Conservation (phyloP, 2,113 vertebrate species). For the Kobus ellipsiprymnus region DNA sequence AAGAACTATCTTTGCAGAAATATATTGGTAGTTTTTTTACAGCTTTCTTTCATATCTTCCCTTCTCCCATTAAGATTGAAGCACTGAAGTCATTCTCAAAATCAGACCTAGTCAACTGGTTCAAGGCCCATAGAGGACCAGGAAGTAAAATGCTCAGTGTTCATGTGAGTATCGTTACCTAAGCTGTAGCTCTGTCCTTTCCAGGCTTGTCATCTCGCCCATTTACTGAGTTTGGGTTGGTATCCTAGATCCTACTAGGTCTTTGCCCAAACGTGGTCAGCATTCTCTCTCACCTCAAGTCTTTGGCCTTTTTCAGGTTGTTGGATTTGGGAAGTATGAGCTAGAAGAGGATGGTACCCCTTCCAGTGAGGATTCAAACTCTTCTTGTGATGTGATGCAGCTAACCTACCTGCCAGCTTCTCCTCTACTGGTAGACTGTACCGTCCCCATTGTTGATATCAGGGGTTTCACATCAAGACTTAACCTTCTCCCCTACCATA, state of each 20-base stretch:
- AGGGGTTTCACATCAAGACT: conserved; percentile 90
- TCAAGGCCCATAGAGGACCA: conserved; percentile 83
- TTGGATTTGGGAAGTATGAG: conserved; percentile 91
- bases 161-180: conserved; percentile 83
- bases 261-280: neutral
- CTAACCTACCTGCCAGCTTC: conserved; percentile 87
- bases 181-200: neutral
- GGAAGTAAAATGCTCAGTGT: conserved; percentile 90
- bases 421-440: conserved; percentile 74
- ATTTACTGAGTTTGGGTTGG: neutral
- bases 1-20: neutral
- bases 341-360: conserved; percentile 72
- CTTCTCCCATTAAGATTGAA: conserved; percentile 82
- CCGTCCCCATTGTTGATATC: conserved; percentile 88
- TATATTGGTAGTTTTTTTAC: neutral
- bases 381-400: conserved; percentile 85
- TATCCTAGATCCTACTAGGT: neutral
- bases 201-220: neutral
- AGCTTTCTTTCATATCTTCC: neutral
- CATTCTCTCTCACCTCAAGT: neutral
- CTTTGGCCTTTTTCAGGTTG: conserved; percentile 82
- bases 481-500: conserved; percentile 92
- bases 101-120: conserved; percentile 89
- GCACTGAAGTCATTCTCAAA: conserved; percentile 90
- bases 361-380: conserved; percentile 59